A percentile compares a stretch with the other conserved stretches of the same genome.
Conservation (phyloP, 2,113 vertebrate genomes). For the Uria lomvia region DNA sequence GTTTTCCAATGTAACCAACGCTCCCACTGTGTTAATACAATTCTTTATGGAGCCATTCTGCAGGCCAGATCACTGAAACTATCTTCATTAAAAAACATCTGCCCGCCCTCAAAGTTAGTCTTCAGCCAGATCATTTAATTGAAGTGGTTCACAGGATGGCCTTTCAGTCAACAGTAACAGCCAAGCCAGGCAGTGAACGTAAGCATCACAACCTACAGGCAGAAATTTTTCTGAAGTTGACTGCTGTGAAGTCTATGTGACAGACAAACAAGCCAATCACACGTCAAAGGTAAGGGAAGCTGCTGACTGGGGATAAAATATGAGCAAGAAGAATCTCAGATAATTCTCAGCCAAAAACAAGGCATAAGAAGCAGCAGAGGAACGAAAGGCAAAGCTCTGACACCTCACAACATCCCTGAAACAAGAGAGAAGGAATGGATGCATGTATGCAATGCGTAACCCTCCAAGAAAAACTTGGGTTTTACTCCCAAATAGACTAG, state of each 20-base stretch:
- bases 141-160: not conserved
- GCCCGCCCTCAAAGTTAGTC: not conserved
- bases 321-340: not conserved
- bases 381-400: not conserved
- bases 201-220: not conserved
- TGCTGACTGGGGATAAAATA: not conserved
- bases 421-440: not conserved
- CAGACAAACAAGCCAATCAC: not conserved
- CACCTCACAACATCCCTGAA: not conserved
- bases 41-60: not conserved
- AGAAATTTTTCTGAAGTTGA: not conserved
- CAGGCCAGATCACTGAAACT: not conserved
- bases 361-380: not conserved
- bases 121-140: not conserved
- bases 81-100: not conserved
- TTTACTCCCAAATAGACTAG: not conserved
- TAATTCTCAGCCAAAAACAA: not conserved
- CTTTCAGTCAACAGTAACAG: not conserved
- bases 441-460: not conserved
- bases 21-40: not conserved
- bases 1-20: not conserved
- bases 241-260: not conserved
- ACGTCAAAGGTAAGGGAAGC: not conserved
- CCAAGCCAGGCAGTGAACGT: not conserved
- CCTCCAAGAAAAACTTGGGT: not conserved